phyloP scores from a whole-genome alignment of 2,888 invertebrate species.

The Parnassius orleans region DNA sequence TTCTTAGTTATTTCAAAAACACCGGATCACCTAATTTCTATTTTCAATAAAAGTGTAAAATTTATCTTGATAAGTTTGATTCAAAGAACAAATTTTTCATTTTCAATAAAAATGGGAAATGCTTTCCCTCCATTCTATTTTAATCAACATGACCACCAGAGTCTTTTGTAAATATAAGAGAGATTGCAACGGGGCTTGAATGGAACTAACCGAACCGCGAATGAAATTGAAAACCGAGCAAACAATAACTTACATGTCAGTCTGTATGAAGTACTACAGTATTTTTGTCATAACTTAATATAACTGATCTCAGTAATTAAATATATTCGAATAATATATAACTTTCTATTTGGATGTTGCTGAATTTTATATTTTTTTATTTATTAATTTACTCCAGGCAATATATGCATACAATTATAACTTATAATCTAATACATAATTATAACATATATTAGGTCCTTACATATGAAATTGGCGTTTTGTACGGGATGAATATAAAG shows the following conservation, averaged over 20 bases:
- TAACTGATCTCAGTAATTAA: background rate
- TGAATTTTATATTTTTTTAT: too few relatives aligned
- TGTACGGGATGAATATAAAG: too few relatives aligned
- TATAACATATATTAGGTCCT: too few relatives aligned
- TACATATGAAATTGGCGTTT: too few relatives aligned
- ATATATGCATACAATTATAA: too few relatives aligned
- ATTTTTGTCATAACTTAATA: slow-evolving; percentile 31
- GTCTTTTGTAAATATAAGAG: slow-evolving; percentile 75
- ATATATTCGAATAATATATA: too few relatives aligned
- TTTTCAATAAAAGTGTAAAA: too few relatives aligned
- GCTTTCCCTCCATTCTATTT: slow-evolving; percentile 57
- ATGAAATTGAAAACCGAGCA: slow-evolving; percentile 59
- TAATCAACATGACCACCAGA: slow-evolving; percentile 72
- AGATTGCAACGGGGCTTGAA: slow-evolving; percentile 63
- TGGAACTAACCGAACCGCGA: slow-evolving; percentile 52
- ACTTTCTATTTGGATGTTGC: too few relatives aligned
- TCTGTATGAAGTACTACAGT: slow-evolving; percentile 39
- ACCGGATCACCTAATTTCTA: too few relatives aligned
- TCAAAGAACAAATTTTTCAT: slow-evolving; percentile 44
- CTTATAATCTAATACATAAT: too few relatives aligned
- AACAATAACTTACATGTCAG: slow-evolving; percentile 59
- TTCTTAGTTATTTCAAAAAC: too few relatives aligned
- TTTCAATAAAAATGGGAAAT: slow-evolving; percentile 54
- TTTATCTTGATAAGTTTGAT: background rate
- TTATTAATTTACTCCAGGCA: too few relatives aligned